A percentile compares a stretch with the other conserved stretches of the same genome.
Evolutionary conservation across 2,888 invertebrate genomes (phyloP).

Genomic region (Gymnoscelis rufifasciata): DNA sequence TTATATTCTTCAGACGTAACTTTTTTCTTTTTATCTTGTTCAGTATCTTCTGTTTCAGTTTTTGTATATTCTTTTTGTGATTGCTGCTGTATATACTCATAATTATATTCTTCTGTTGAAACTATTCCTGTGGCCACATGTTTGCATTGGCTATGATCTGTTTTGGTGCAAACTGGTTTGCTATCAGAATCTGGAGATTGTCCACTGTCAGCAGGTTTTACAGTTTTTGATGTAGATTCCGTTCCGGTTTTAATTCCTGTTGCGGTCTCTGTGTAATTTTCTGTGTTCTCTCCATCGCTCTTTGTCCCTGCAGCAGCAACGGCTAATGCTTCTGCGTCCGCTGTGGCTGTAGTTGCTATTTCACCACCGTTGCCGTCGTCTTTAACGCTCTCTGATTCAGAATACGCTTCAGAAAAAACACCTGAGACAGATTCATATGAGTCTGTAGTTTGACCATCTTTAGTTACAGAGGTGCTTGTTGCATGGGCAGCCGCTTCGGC

Average conservation of each 20-base stretch:
- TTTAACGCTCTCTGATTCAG: neutral
- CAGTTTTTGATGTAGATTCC: no score
- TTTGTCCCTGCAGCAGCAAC: neutral
- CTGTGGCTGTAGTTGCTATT: neutral
- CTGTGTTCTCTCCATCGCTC: neutral
- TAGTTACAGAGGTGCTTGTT: neutral
- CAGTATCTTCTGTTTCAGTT: no score
- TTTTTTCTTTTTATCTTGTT: no score
- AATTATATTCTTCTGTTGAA: no score
- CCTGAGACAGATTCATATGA: neutral
- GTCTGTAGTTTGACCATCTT: neutral
- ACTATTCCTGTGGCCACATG: no score
- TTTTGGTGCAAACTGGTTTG: no score
- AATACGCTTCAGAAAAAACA: neutral
- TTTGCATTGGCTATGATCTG: no score
- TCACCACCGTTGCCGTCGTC: neutral
- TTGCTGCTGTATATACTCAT: no score
- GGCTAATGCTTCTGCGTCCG: neutral
- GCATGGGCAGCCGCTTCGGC: neutral
- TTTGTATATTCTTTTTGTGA: no score
- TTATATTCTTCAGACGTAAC: no score
- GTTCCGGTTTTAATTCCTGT: no score
- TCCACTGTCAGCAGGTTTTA: neutral
- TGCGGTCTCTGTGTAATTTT: neutral
- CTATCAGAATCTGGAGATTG: neutral